phyloP scores from a whole-genome alignment of 1,140 invertebrate genomes.

The Brachionus rotundiformis region DNA sequence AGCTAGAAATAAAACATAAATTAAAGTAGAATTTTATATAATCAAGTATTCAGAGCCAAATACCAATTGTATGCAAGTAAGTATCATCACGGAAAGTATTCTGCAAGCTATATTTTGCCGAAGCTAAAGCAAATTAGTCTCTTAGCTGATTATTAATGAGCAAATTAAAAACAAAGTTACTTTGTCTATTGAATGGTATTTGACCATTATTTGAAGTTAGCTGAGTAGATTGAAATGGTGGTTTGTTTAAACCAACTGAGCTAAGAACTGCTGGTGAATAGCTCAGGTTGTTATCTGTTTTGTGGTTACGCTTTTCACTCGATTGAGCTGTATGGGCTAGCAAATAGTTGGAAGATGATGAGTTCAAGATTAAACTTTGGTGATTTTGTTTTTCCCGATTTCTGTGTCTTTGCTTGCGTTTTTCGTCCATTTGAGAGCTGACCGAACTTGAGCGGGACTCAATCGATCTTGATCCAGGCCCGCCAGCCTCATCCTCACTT shows the following conservation, averaged over 20 bases:
- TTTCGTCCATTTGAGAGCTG: neutral
- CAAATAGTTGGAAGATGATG: conserved; percentile 10
- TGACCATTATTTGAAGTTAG: neutral
- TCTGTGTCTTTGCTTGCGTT: neutral
- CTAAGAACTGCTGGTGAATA: conserved; percentile 1
- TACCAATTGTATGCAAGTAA: conserved; percentile 49
- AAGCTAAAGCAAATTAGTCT: conserved; percentile 21
- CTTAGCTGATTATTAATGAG: neutral
- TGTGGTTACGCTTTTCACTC: neutral
- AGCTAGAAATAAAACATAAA: neutral
- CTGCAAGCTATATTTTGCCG: conserved; percentile 33
- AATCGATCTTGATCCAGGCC: neutral
- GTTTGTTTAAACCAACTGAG: conserved; percentile 2
- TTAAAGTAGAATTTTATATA: neutral
- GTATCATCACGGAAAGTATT: conserved; percentile 51
- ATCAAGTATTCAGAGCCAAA: neutral
- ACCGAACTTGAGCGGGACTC: neutral
- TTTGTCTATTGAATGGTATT: conserved; percentile 13
- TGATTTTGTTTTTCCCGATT: conserved; percentile 9
- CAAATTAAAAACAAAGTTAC: neutral
- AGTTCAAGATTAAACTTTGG: neutral
- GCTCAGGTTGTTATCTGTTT: neutral
- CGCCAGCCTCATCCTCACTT: neutral
- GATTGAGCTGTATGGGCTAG: neutral
- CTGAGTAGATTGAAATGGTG: neutral